Evolutionary conservation across 2,888 invertebrate species (phyloP).

Genomic region (Crepidodera aurea): DNA sequence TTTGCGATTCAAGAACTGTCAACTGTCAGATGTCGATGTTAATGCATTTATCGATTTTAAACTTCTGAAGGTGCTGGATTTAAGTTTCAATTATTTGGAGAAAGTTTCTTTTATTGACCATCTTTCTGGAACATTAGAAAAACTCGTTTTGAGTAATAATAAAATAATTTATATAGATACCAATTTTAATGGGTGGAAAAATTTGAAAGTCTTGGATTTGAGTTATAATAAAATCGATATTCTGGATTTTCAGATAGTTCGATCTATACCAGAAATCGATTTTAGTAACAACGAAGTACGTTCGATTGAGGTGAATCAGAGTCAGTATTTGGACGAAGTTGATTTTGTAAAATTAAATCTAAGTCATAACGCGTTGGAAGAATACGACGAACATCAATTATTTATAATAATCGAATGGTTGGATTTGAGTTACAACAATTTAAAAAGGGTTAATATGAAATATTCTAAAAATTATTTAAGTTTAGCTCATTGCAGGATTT

Average conservation of each 20-base stretch:
- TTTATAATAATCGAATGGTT: neutral
- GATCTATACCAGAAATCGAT: neutral
- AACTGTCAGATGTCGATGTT: neutral
- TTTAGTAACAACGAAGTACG: slow-evolving; percentile 12
- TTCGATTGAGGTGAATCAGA: neutral
- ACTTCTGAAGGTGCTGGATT: slow-evolving; percentile 1
- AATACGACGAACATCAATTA: slow-evolving; percentile 1
- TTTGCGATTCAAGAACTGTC: slow-evolving; percentile 9
- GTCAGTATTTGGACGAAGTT: neutral
- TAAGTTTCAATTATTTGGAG: slow-evolving; percentile 8
- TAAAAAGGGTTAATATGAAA: neutral
- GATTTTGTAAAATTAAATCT: slow-evolving; percentile 13
- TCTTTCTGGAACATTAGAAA: neutral
- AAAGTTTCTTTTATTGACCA: neutral
- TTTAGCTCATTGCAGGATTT: slow-evolving; percentile 8
- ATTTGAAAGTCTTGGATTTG: slow-evolving; percentile 2
- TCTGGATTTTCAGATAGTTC: neutral
- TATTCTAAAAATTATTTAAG: slow-evolving; percentile 5
- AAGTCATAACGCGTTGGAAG: neutral
- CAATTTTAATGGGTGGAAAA: neutral
- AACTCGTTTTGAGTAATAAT: slow-evolving; percentile 3
- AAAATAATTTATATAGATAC: neutral
- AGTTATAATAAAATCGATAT: slow-evolving; percentile 15
- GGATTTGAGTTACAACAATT: slow-evolving; percentile 19
- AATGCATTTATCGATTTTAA: slow-evolving; percentile 11